Evolutionary conservation across 2,113 vertebrate genomes (phyloP).

Genomic region (Lagopus leucura): DNA sequence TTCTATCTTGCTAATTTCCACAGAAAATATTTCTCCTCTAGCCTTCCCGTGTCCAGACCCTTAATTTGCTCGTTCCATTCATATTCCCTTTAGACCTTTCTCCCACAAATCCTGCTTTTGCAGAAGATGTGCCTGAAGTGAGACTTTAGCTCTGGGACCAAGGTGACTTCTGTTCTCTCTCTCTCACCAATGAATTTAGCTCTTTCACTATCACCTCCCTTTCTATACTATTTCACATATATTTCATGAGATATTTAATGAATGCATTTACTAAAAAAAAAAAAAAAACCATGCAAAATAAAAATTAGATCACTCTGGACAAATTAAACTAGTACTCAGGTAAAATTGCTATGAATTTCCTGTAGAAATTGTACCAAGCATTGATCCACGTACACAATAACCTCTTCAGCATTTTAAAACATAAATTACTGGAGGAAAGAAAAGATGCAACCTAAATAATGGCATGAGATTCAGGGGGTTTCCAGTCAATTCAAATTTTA

Average conservation of each 20-base stretch:
- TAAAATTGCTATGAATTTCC: neutral
- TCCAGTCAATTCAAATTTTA: neutral
- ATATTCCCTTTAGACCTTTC: fast-evolving
- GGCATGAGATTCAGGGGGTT: neutral
- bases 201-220: neutral
- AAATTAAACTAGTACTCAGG: neutral
- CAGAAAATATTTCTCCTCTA: neutral
- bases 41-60: neutral
- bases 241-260: neutral
- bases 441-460: neutral
- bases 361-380: neutral
- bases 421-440: neutral
- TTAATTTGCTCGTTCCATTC: neutral
- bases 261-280: neutral
- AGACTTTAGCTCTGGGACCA: neutral
- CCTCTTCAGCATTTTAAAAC: neutral
- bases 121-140: neutral
- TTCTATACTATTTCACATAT: neutral
- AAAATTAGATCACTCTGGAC: neutral
- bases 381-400: neutral
- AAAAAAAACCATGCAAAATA: neutral
- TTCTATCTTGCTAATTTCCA: neutral
- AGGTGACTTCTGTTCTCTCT: neutral
- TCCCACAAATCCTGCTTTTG: neutral
- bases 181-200: neutral